These are phyloP conservation scores for Bos javanicus DNA, from an alignment of 2,113 vertebrate species.

Conservation along the genomic window DNA sequence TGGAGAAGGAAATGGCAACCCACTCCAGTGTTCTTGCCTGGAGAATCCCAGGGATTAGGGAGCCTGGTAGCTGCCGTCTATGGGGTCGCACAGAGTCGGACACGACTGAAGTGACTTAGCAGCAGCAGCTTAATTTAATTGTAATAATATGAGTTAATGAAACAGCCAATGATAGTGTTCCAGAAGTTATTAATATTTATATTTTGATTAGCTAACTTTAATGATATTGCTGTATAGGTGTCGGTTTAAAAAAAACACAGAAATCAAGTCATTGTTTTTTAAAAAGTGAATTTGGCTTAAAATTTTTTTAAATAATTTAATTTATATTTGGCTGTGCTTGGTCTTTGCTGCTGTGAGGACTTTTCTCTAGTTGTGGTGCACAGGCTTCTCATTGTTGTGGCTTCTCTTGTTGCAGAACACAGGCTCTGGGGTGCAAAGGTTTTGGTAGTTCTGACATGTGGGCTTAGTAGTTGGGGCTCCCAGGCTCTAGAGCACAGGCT, in stretches of 20 bases:
- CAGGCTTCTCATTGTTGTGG: neutral
- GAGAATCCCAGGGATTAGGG: too few relatives aligned
- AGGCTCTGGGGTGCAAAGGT: neutral
- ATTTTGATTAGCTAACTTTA: conserved; percentile 9
- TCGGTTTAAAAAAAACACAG: neutral
- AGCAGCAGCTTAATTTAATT: neutral
- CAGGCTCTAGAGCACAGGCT: neutral
- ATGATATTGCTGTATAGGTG: neutral
- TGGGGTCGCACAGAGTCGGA: too few relatives aligned
- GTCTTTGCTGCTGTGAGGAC: neutral
- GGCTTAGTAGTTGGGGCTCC: neutral
- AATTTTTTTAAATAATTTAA: neutral
- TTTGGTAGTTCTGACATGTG: neutral
- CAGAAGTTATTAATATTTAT: neutral
- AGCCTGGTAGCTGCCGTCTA: too few relatives aligned
- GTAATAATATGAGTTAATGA: neutral
- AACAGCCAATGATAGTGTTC: neutral
- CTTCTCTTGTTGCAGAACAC: neutral
- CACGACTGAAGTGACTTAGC: too few relatives aligned
- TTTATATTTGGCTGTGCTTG: neutral
- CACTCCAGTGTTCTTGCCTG: too few relatives aligned
- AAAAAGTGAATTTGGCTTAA: neutral
- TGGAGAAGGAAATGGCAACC: too few relatives aligned
- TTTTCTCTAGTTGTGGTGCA: neutral
- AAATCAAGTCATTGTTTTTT: conserved; percentile 7